Percentiles rank a stretch among this genome's conserved stretches.
These are phyloP conservation scores for Phymatocera aterrima DNA, from an alignment of 2,888 invertebrate species.

Conservation along the genomic window DNA sequence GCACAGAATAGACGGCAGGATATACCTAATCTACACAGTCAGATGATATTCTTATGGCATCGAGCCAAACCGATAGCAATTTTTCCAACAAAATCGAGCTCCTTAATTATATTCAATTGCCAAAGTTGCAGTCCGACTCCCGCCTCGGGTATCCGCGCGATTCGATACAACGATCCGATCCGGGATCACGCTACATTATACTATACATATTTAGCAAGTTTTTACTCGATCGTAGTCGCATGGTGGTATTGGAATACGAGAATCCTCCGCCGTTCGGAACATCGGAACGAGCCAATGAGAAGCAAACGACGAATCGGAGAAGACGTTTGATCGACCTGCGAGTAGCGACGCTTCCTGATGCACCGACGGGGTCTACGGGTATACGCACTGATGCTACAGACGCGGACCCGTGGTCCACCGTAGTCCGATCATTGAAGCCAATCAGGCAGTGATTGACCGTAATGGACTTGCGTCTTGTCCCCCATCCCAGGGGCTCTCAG, in stretches of 20 bases:
- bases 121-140: slow-evolving; percentile 71
- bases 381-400: slow-evolving; percentile 17
- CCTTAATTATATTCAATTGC: slow-evolving; percentile 73
- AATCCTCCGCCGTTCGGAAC: too few species aligned
- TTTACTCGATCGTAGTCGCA: too few species aligned
- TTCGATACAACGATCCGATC: too few species aligned
- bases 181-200: too few species aligned
- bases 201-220: too few species aligned
- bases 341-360: slow-evolving; percentile 25
- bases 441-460: slow-evolving; percentile 74
- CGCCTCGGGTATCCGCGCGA: too few species aligned
- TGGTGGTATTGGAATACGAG: too few species aligned
- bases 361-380: neutral
- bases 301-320: neutral
- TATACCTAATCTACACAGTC: neutral
- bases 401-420: slow-evolving; percentile 62
- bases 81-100: slow-evolving; percentile 48
- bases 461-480: slow-evolving; percentile 75
- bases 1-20: slow-evolving; percentile 64
- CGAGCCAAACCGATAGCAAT: slow-evolving; percentile 58
- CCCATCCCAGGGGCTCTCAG: slow-evolving; percentile 72
- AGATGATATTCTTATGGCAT: slow-evolving; percentile 68
- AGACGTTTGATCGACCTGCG: slow-evolving; percentile 29
- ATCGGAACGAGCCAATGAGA: too few species aligned
- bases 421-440: slow-evolving; percentile 74